Evolutionary conservation across 2,797 vertebrate species (phyloP).

Genomic region (Dromococcyx pavoninus): DNA sequence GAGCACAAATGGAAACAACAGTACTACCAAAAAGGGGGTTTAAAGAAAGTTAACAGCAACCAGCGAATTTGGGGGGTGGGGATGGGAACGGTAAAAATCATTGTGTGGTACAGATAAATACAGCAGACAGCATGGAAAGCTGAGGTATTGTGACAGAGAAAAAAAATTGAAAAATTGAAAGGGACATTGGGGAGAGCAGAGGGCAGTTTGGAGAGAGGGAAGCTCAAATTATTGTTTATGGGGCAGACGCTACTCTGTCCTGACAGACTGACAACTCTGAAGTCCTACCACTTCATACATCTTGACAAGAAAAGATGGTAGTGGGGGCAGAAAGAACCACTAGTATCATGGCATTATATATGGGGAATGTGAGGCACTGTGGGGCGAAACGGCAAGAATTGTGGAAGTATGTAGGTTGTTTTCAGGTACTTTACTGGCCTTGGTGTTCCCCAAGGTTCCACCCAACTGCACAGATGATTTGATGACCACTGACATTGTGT

Average conservation of each 20-base stretch:
- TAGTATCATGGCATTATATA: neutral
- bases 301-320: neutral
- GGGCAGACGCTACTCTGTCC: neutral
- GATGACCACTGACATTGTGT: fast-evolving
- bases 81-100: neutral
- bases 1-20: neutral
- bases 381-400: neutral
- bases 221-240: neutral
- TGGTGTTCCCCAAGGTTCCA: neutral
- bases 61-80: neutral
- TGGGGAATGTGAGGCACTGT: neutral
- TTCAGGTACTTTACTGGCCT: neutral
- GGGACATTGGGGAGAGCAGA: neutral
- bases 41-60: neutral
- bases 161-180: neutral
- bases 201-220: neutral
- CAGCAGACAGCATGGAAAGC: neutral
- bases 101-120: neutral
- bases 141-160: neutral
- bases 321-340: neutral
- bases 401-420: neutral
- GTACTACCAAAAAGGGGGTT: neutral
- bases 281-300: neutral
- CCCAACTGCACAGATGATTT: fast-evolving
- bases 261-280: neutral